Evolutionary conservation across 2,113 vertebrate species (phyloP).

Genomic region (Sminthopsis crassicaudata): DNA sequence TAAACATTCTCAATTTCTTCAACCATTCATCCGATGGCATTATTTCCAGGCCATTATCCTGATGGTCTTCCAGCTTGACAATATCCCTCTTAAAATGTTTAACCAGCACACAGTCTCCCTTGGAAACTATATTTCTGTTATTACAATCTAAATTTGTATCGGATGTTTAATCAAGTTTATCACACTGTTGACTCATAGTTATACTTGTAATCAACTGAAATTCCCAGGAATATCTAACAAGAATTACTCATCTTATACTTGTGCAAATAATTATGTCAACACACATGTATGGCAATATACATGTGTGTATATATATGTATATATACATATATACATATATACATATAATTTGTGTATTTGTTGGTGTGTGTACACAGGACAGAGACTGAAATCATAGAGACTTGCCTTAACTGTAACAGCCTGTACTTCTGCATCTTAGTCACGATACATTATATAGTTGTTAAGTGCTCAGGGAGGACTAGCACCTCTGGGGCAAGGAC

Average conservation of each 20-base stretch:
- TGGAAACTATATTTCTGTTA: neutral
- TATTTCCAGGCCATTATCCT: neutral
- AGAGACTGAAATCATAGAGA: neutral
- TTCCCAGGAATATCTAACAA: neutral
- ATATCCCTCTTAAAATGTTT: constrained; percentile 18
- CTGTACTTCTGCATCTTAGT: neutral
- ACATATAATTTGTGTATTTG: neutral
- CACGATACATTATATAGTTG: neutral
- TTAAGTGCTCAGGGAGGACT: neutral
- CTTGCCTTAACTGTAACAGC: too few species aligned
- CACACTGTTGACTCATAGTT: neutral
- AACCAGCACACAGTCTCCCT: neutral
- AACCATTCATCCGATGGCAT: neutral
- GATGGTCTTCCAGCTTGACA: neutral
- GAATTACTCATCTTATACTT: neutral
- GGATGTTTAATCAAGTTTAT: neutral
- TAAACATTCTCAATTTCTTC: neutral
- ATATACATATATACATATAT: too few species aligned
- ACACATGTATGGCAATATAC: neutral
- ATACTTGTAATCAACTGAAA: neutral
- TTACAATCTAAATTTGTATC: constrained; percentile 12
- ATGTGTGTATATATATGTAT: too few species aligned
- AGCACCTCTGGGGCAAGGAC: neutral
- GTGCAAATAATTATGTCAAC: neutral
- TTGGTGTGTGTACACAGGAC: neutral